Evolutionary conservation across 2,888 invertebrate genomes (phyloP).

Genomic region (Orchesellides sinensis): DNA sequence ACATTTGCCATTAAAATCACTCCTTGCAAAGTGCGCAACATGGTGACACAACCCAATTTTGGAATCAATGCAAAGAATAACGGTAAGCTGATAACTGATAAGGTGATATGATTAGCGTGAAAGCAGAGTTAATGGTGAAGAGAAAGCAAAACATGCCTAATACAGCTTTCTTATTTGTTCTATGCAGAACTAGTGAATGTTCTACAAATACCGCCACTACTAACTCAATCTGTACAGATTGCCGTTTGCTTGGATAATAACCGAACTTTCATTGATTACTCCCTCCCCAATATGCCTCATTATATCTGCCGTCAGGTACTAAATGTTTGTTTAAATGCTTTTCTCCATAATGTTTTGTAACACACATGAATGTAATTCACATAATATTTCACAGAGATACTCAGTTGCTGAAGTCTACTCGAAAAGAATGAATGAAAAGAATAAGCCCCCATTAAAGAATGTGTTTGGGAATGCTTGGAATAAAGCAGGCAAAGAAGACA

Average conservation of each 20-base stretch:
- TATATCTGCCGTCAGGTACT: conserved; percentile 28
- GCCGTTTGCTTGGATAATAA: conserved; percentile 9
- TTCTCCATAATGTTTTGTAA: too few species aligned
- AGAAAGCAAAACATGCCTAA: too few species aligned
- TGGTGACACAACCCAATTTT: conserved; percentile 4
- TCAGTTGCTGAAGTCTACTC: conserved; percentile 12
- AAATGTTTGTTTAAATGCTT: background rate
- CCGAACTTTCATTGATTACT: background rate
- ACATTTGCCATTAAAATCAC: background rate
- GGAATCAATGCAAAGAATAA: conserved; percentile 28
- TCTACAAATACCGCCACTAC: conserved; percentile 9
- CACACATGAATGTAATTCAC: background rate
- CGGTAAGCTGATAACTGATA: too few species aligned
- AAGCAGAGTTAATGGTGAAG: too few species aligned
- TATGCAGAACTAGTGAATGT: conserved; percentile 13
- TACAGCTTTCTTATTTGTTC: too few species aligned
- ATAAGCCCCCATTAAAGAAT: too few species aligned
- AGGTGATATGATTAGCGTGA: too few species aligned
- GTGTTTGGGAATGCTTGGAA: too few species aligned
- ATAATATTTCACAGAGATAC: conserved; percentile 12
- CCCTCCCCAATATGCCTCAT: background rate
- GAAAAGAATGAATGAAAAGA: too few species aligned
- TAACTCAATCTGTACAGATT: conserved; percentile 18
- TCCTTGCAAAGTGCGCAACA: conserved; percentile 22
- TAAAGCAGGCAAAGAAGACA: too few species aligned